Conservation (phyloP, 2,113 vertebrate species). For the Sarotherodon lohbergeri region DNA sequence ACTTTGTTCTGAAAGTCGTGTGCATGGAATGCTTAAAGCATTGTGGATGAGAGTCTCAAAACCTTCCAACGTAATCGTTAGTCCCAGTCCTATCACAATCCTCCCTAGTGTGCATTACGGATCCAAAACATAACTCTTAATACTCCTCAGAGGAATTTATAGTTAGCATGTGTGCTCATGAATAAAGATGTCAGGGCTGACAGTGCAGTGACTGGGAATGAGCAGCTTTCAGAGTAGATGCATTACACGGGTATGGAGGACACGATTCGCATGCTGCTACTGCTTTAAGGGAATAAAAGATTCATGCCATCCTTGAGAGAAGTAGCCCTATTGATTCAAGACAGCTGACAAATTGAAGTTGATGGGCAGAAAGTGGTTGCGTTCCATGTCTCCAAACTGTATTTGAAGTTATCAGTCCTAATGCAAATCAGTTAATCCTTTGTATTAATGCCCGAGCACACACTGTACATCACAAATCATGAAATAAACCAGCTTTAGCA, state of each 20-base stretch:
- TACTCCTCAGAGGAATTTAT: slow-evolving; percentile 62
- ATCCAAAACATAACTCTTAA: slow-evolving; percentile 61
- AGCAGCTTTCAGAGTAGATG: slow-evolving; percentile 68
- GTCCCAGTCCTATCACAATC: slow-evolving; percentile 31
- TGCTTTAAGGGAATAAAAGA: slow-evolving; percentile 49
- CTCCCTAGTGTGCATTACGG: slow-evolving; percentile 33
- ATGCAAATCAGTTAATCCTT: slow-evolving; percentile 51
- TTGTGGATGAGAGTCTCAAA: slow-evolving; percentile 3
- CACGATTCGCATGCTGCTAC: slow-evolving; percentile 10
- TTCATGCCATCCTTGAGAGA: slow-evolving; percentile 48
- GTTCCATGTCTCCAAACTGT: slow-evolving; percentile 9
- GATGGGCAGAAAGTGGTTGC: slow-evolving; percentile 18
- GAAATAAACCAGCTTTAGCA: neutral
- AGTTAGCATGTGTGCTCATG: slow-evolving; percentile 60
- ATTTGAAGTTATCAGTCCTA: slow-evolving; percentile 24
- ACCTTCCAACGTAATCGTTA: slow-evolving; percentile 18
- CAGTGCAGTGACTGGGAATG: slow-evolving; percentile 57
- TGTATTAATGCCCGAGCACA: slow-evolving; percentile 20
- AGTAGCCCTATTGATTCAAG: slow-evolving; percentile 47
- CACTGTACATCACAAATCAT: neutral
- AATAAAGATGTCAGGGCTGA: slow-evolving; percentile 70
- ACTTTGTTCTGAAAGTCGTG: neutral
- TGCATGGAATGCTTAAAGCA: slow-evolving; percentile 23
- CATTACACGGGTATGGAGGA: slow-evolving; percentile 56
- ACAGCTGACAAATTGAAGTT: slow-evolving; percentile 16